phyloP scores from a whole-genome alignment of 2,888 invertebrate species.

The Andrena chrysosceles region DNA sequence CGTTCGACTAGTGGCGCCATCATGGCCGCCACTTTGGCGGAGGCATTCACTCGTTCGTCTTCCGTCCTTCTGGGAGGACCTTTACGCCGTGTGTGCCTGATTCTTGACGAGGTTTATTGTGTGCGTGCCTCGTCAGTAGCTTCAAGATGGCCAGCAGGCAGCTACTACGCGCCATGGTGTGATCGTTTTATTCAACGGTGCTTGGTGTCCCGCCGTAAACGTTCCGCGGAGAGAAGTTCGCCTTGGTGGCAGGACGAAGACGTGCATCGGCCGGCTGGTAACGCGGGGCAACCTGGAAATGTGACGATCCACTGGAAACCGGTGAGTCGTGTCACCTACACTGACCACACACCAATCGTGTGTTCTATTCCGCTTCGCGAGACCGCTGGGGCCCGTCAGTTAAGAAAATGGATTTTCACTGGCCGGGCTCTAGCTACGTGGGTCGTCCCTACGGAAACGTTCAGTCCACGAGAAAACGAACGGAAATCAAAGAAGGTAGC shows the following conservation, averaged over 20 bases:
- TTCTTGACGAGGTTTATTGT: slow-evolving; percentile 47
- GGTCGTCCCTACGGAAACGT: too few relatives aligned
- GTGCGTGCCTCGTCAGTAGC: slow-evolving; percentile 64
- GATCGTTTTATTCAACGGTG: slow-evolving; percentile 45
- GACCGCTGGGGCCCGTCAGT: neutral
- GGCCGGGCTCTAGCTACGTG: too few relatives aligned
- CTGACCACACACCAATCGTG: neutral
- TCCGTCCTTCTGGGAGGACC: slow-evolving; percentile 66
- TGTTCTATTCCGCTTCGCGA: neutral
- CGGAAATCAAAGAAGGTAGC: neutral
- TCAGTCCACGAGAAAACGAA: neutral
- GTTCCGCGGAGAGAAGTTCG: slow-evolving; percentile 39
- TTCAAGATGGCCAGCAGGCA: slow-evolving; percentile 70
- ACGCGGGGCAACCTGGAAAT: slow-evolving; percentile 61
- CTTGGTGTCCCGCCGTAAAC: slow-evolving; percentile 23
- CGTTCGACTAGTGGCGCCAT: slow-evolving; percentile 62
- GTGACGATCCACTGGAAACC: slow-evolving; percentile 68
- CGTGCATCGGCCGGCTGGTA: slow-evolving; percentile 36
- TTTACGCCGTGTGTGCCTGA: slow-evolving; percentile 58
- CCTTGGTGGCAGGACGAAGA: slow-evolving; percentile 34
- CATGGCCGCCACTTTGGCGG: slow-evolving; percentile 40
- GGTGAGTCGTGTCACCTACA: slow-evolving; percentile 64
- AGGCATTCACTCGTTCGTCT: slow-evolving; percentile 60
- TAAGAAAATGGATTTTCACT: neutral
- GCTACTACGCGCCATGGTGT: slow-evolving; percentile 62